Conservation (phyloP, 1,140 invertebrate species). For the Leptinotarsa texana region DNA sequence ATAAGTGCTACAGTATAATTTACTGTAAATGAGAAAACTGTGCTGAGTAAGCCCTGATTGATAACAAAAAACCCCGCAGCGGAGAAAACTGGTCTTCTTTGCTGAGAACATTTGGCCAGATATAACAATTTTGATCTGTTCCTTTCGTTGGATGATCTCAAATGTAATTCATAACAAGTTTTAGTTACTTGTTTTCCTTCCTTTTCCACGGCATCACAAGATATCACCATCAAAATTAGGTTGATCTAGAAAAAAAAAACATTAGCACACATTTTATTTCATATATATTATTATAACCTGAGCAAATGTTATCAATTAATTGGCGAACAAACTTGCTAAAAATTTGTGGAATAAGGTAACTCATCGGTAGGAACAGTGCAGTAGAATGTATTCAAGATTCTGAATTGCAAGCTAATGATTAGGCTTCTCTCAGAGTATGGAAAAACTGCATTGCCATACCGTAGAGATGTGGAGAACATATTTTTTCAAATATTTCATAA, state of each 20-base stretch:
- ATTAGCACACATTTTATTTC: no score
- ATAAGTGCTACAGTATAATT: not conserved
- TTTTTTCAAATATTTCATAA: no score
- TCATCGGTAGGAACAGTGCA: no score
- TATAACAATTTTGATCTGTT: not conserved
- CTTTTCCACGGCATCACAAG: not conserved
- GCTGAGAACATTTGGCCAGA: not conserved
- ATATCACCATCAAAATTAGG: not conserved
- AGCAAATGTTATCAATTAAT: no score
- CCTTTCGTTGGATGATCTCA: not conserved
- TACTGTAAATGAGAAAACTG: not conserved
- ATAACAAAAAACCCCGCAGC: not conserved
- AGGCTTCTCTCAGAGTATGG: no score
- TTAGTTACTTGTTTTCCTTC: not conserved
- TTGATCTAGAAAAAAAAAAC: not conserved
- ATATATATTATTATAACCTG: no score
- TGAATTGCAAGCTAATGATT: no score
- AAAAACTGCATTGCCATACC: no score
- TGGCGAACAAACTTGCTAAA: no score
- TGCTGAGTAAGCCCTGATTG: not conserved
- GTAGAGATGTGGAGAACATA: no score
- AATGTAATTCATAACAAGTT: not conserved
- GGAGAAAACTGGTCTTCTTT: conserved; percentile 5
- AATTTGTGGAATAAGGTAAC: no score
- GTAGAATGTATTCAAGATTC: no score